Evolutionary conservation across 1,140 invertebrate species (phyloP), one percentile per base, ranked within the genome.

Genomic region (Sarcophaga peregrina): DNA sequence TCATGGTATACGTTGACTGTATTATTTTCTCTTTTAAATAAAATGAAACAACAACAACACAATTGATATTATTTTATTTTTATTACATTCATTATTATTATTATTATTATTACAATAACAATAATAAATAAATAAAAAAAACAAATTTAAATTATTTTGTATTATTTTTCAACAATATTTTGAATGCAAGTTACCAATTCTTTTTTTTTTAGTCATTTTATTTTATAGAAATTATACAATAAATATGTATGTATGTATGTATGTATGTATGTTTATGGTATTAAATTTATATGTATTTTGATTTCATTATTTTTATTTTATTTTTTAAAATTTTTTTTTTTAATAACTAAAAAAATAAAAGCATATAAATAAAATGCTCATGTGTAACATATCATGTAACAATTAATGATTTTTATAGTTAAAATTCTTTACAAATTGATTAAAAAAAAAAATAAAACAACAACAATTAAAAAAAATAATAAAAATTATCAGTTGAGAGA

Each of bases 21-120:
- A 37, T 37, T 37, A 37, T 37, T 37, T 37, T 37, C 25, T 37
- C 25, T 37, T 37, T 4, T 2, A 37, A 37, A 37, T 2, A 37
- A 37, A 37, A n/a, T n/a, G n/a, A n/a, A n/a, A n/a, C n/a, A 17
- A 11, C 8, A 78, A 17, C 47, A 78, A 78, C 50, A 78, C 52
- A 47, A 52, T 52, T 78, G 50, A 47, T 47, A 50, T 78, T 78
- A 50, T 78, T 48, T 47, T 47, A 68, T n/a, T 46, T 75, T n/a
- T n/a, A n/a, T n/a, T 8, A 9, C 46, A 78, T 52, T 20, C 50
- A 47, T 52, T 78, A 78, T 78, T 78, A 78, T 68, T 68, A 58
- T 48, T 76, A 48, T 37, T 37, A 37, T 37, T 37, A 37, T 37
- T 37, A 37, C 25, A 37, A 37, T 4, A 37, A 37, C 25, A 37